Evolutionary conservation across 2,888 invertebrate species (phyloP).

Genomic region (Epinotia nisella): DNA sequence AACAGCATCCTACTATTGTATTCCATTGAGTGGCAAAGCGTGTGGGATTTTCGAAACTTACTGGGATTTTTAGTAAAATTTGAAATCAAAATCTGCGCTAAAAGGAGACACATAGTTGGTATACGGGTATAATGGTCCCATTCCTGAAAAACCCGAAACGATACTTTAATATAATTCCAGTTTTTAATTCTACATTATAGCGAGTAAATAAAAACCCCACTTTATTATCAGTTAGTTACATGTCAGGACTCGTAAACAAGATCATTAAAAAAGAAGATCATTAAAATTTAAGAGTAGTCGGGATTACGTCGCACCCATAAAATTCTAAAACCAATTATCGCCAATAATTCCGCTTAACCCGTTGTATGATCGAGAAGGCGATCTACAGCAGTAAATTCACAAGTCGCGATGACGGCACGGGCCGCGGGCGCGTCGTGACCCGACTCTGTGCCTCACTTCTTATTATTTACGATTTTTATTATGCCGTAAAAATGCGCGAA

Average conservation of each 20-base stretch:
- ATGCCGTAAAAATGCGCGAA: constrained; percentile 80
- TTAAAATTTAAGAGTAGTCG: constrained; percentile 23
- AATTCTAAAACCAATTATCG: constrained; percentile 31
- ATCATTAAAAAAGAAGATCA: constrained; percentile 28
- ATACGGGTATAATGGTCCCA: too few relatives aligned
- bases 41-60: too few relatives aligned
- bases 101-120: too few relatives aligned
- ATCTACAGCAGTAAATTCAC: constrained; percentile 75
- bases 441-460: constrained; percentile 71
- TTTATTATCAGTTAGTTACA: not conserved
- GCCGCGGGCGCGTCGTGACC: constrained; percentile 80
- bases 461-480: constrained; percentile 82
- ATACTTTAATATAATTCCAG: too few relatives aligned
- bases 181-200: too few relatives aligned
- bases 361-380: constrained; percentile 62
- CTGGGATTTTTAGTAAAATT: too few relatives aligned
- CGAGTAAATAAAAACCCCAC: not conserved
- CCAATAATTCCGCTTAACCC: constrained; percentile 57
- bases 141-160: too few relatives aligned
- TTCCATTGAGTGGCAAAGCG: too few relatives aligned
- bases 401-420: constrained; percentile 74
- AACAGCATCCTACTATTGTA: too few relatives aligned
- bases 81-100: too few relatives aligned
- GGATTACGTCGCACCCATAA: constrained; percentile 21
- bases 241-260: too few relatives aligned